Evolutionary conservation across 2,888 invertebrate genomes (phyloP), one percentile per base, ranked within the genome.

Genomic region (Lasioglossum vierecki): DNA sequence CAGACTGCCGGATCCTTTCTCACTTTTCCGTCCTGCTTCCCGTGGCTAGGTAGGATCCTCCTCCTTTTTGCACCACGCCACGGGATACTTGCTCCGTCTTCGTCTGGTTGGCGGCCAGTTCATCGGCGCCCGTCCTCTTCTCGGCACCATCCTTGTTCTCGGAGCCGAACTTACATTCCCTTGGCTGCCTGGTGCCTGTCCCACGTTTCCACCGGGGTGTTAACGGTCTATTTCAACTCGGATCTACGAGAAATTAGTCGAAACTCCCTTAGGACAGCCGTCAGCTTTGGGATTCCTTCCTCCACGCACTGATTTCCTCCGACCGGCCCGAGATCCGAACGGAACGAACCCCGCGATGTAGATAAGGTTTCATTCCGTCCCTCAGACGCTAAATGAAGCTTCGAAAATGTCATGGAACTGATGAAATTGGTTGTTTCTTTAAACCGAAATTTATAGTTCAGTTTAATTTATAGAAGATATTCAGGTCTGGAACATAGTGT

Each of bases 241-340:
- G 89, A 91, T 87, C 92, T 91, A 88, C 90, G 88, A 88, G 88
- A 92, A 92, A 93, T 92, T 93, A 91, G 91, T 88, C 86, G 89
- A 87, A 88, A 88, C 88, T 89, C 91, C 86, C 88, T 78, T 68
- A 87, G 88, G 92, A 86, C 88, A 79, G 71, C 70, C 82, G 39
- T 70, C 86, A 84, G 83, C 89, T 87, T 81, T 79, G 81, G 80
- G 87, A 85, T 85, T 79, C 82, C 87, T 79, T 78, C 83, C 81
- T 70, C 76, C 80, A 71, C 80, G 80, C 76, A 85, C 44, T 57
- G 79, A 80, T 80, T 79, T 72, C 70, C 83, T 82, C 82, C 35
- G 53, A 39, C 63, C 74, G 76, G 73, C 41, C 63, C 15, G 13
- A 75, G 79, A 84, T 70, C 63, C 39, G 71, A 76, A 80, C 53